Evolutionary conservation across 2,888 invertebrate genomes (phyloP).

Genomic region (Andricus curvator): DNA sequence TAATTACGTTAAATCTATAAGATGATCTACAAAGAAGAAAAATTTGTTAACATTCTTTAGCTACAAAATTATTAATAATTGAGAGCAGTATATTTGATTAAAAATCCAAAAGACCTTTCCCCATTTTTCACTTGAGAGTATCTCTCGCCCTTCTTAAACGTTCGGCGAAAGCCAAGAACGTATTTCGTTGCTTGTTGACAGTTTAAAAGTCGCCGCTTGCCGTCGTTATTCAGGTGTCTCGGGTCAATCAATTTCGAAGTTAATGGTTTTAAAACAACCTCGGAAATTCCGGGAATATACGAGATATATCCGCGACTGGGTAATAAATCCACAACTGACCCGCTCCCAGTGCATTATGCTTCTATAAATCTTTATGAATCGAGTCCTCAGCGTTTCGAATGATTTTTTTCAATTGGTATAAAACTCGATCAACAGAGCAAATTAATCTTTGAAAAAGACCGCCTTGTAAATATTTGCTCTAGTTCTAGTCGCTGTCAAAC

Average conservation of each 20-base stretch:
- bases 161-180: constrained; percentile 22
- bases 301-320: constrained; percentile 11
- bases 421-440: constrained; percentile 5
- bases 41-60: too few relatives aligned
- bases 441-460: constrained; percentile 9
- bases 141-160: constrained; percentile 12
- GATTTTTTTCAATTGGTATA: constrained; percentile 7
- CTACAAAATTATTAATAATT: too few relatives aligned
- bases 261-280: constrained; percentile 39
- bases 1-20: too few relatives aligned
- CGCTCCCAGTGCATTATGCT: constrained; percentile 29
- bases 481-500: not conserved
- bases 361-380: constrained; percentile 17
- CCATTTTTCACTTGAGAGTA: constrained; percentile 5
- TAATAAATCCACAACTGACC: constrained; percentile 35
- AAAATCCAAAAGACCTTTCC: not conserved
- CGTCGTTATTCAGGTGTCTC: constrained; percentile 46
- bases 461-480: not conserved
- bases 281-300: constrained; percentile 31
- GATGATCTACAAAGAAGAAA: too few relatives aligned
- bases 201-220: constrained; percentile 23
- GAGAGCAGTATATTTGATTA: too few relatives aligned
- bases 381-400: constrained; percentile 5
- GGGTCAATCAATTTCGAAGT: constrained; percentile 43
- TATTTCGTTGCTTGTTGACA: constrained; percentile 35